Percentiles rank a stretch among this genome's conserved stretches.
Conservation (phyloP, 2,113 vertebrate species). For the Gnathochromis pfefferi region DNA sequence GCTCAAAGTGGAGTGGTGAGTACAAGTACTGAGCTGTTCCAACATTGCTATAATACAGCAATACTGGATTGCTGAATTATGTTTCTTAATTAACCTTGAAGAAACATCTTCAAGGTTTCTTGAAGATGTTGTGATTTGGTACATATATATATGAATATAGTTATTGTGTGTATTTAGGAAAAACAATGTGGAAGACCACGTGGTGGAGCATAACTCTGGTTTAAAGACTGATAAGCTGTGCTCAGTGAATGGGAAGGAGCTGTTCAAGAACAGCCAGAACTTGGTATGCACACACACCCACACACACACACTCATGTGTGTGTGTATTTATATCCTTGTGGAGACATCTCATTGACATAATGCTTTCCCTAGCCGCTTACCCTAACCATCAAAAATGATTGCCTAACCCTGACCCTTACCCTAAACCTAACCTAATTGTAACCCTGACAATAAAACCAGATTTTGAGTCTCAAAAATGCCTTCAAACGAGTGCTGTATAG, state of each 20-base stretch:
- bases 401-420: not conserved
- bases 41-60: not conserved
- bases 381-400: not conserved
- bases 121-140: not conserved
- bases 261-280: constrained; percentile 55
- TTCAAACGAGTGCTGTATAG: not conserved
- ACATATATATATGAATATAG: not conserved
- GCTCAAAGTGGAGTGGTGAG: constrained; percentile 69
- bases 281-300: constrained; percentile 32
- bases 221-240: constrained; percentile 14
- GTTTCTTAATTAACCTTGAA: too few relatives aligned
- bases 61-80: too few relatives aligned
- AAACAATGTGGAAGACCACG: constrained; percentile 49
- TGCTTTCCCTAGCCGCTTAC: not conserved
- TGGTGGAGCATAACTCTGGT: constrained; percentile 49
- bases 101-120: not conserved
- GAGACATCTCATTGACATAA: not conserved
- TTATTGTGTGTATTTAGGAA: constrained; percentile 35
- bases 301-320: not conserved
- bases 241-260: constrained; percentile 58
- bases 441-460: not conserved
- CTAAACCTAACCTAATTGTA: not conserved
- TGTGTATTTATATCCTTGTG: not conserved
- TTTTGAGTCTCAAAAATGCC: not conserved
- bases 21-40: not conserved